Conservation (phyloP, 2,113 vertebrate genomes). For the Corvus moneduloides region DNA sequence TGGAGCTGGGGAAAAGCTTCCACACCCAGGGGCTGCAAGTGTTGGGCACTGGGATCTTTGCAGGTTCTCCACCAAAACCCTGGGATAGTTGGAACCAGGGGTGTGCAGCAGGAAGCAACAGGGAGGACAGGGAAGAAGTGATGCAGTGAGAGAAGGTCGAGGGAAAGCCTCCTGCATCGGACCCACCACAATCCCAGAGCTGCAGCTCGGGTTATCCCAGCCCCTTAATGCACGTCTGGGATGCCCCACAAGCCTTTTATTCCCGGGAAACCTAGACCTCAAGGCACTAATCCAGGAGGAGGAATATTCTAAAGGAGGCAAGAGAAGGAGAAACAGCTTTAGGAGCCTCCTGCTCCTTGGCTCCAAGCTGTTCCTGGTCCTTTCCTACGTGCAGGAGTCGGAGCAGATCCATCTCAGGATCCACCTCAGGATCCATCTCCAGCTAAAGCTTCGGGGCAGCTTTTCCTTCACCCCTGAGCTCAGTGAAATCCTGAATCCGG, state of each 20-base stretch:
- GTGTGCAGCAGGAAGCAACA: neutral
- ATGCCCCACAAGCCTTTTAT: neutral
- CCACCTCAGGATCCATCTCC: neutral
- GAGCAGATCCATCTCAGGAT: neutral
- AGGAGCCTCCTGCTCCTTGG: neutral
- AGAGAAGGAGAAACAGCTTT: neutral
- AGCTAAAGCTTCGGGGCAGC: neutral
- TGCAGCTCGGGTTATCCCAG: neutral
- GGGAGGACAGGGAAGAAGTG: accelerated
- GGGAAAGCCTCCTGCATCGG: neutral
- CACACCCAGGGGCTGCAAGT: neutral
- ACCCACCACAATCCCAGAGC: neutral
- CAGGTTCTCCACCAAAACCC: accelerated
- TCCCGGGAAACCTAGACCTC: neutral
- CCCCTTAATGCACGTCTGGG: neutral
- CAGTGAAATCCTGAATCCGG: neutral
- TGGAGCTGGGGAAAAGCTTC: neutral
- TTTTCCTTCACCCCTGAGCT: neutral
- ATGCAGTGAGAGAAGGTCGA: neutral
- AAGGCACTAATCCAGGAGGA: neutral
- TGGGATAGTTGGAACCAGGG: accelerated
- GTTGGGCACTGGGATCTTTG: neutral
- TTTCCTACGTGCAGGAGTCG: accelerated
- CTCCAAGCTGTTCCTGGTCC: neutral
- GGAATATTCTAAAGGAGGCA: neutral